Evolutionary conservation across 2,888 invertebrate species (phyloP).

Genomic region (Neoaliturus tenellus): DNA sequence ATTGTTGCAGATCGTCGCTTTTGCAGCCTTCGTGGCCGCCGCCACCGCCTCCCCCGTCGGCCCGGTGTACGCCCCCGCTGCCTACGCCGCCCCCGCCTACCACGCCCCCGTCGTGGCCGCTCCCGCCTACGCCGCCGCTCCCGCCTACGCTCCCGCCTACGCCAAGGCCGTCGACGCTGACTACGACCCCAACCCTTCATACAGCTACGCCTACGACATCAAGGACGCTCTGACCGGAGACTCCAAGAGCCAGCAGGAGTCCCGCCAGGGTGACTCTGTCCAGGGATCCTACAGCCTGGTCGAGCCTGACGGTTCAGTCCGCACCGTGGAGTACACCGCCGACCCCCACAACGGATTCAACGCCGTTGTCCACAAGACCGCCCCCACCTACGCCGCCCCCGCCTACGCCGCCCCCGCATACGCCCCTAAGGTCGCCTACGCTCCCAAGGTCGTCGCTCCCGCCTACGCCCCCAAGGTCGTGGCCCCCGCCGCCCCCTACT

Average conservation of each 20-base stretch:
- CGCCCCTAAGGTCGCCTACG: constrained; percentile 41
- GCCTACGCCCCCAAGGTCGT: constrained; percentile 51
- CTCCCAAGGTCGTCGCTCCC: constrained; percentile 58
- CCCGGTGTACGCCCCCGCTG: background rate
- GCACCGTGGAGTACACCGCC: constrained; percentile 67
- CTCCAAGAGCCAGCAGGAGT: constrained; percentile 66
- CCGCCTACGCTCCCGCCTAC: constrained; percentile 55
- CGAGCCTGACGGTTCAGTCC: constrained; percentile 66
- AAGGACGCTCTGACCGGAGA: constrained; percentile 67
- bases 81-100: background rate
- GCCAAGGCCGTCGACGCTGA: constrained; percentile 64
- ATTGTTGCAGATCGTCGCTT: background rate
- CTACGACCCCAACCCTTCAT: constrained; percentile 67
- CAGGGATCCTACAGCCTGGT: constrained; percentile 66
- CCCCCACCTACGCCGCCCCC: constrained; percentile 60
- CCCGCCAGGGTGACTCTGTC: constrained; percentile 66
- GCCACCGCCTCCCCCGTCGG: constrained; percentile 39
- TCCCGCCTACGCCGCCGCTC: constrained; percentile 57
- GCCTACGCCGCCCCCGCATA: constrained; percentile 58
- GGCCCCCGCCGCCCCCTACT: constrained; percentile 43
- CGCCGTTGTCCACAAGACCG: constrained; percentile 68
- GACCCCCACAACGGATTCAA: constrained; percentile 64
- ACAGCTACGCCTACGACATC: constrained; percentile 67
- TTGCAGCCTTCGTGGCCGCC: constrained; percentile 54
- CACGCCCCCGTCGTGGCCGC: constrained; percentile 13